Base-by-base conservation (phyloP, 2,888 invertebrate species). In the Fissipunctia ypsillon region DNA sequence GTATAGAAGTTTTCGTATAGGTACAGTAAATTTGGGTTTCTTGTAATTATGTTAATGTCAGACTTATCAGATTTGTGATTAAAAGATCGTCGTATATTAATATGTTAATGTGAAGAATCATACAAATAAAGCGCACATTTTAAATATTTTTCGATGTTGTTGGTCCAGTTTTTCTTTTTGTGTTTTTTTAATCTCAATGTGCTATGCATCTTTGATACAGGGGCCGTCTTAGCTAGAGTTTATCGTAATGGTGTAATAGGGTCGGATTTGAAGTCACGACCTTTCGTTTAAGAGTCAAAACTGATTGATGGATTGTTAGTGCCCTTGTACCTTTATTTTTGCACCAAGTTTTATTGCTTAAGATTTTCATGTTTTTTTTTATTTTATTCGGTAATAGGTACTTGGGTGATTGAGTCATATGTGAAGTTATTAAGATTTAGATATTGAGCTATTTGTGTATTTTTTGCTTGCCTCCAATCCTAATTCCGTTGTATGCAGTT, bases 21-120 rank as follows among this genome's bases (percentile, higher is more conserved):
- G n/a, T n/a, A 69, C 52, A 54, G 70, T 76, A 76, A 71, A 63
- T 75, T 81, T 82, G n/a, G 81, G 76, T 69, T 72, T 82, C 72
- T 77, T 64, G 59, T 78, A 66, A 81, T 76, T 85, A 84, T 84
- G 78, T 57, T 76, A 85, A 84, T 84, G 43, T 63, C n/a, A 0
- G 28, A 64, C 16, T 84, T 84, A 84, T 84, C 85, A 85, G 83
- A 84, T 76, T 68, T 60, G 70, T 78, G 76, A 81, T 84, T 83
- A 80, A 69, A 59, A 78, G 68, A 73, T 76, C 43, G 57, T 69
- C 72, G 57, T 72, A 69, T 71, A 75, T 75, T 77, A 77, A 73
- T 73, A 84, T 84, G 83, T 73, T 75, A 82, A 84, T 84, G 56
- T 71, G 63, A 19, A 35, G 54, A 61, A 75, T 79, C 68, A 31